A percentile compares a stretch with the other conserved stretches of the same genome.
These are phyloP conservation scores for Calypte anna DNA, from an alignment of 2,113 vertebrate species.

Conservation along the genomic window DNA sequence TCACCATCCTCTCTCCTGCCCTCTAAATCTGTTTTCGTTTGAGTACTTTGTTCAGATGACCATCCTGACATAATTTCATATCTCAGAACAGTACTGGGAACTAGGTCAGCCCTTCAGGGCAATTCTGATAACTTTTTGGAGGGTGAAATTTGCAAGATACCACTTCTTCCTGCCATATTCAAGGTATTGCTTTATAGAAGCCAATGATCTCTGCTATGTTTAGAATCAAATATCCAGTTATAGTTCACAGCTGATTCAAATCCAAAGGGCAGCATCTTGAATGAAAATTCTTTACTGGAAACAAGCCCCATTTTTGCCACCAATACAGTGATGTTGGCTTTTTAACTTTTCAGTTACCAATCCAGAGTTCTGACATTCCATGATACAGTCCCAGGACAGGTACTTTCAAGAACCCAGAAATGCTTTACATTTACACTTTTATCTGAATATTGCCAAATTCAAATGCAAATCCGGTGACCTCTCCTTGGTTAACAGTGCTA, in stretches of 20 bases:
- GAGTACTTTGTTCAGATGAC: slow-evolving; percentile 65
- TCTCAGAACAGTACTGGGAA: slow-evolving; percentile 51
- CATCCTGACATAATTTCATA: slow-evolving; percentile 69
- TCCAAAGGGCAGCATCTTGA: slow-evolving; percentile 39
- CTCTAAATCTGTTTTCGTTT: slow-evolving; percentile 38
- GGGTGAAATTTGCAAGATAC: slow-evolving; percentile 28
- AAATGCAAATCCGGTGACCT: slow-evolving; percentile 43
- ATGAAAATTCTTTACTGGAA: slow-evolving; percentile 36
- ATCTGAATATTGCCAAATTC: slow-evolving; percentile 10
- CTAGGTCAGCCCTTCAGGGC: slow-evolving; percentile 63
- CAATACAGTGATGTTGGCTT: neutral
- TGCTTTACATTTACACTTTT: slow-evolving; percentile 30
- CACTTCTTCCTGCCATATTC: slow-evolving; percentile 25
- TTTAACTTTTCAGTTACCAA: slow-evolving; percentile 1
- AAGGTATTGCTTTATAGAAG: neutral
- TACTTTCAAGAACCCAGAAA: neutral
- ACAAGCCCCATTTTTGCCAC: slow-evolving; percentile 5
- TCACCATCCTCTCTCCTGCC: neutral
- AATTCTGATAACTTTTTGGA: slow-evolving; percentile 64
- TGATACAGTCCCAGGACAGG: neutral
- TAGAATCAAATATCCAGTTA: slow-evolving; percentile 52
- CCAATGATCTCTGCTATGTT: slow-evolving; percentile 43
- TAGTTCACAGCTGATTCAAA: slow-evolving; percentile 41
- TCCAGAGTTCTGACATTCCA: neutral
- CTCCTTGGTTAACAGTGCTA: neutral